Conservation (phyloP, 2,797 vertebrate species). For the Lutjanus argentimaculatus region DNA sequence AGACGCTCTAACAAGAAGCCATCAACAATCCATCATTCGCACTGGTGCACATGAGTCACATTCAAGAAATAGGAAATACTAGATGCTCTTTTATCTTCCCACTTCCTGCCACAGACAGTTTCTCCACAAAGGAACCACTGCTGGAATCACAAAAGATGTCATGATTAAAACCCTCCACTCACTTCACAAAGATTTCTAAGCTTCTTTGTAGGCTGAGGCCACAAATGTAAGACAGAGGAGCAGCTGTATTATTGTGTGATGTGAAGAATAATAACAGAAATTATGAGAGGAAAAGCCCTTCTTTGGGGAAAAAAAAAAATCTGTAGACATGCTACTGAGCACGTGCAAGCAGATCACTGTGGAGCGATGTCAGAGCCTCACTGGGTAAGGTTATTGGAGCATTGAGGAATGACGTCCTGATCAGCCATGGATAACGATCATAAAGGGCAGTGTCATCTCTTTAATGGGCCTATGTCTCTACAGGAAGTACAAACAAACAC, state of each 20-base stretch:
- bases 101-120: slow-evolving; percentile 7
- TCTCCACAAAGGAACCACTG: not conserved
- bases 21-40: not conserved
- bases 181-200: slow-evolving; percentile 11
- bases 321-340: not conserved
- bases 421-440: slow-evolving; percentile 14
- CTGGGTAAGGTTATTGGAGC: slow-evolving; percentile 33
- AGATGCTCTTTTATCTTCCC: not conserved
- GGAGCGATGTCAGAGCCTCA: slow-evolving; percentile 9
- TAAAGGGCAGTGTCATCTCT: not conserved
- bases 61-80: not conserved
- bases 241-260: not conserved
- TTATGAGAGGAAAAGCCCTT: not conserved
- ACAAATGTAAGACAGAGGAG: not conserved
- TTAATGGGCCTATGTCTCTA: not conserved
- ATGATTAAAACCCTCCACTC: not conserved
- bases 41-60: not conserved
- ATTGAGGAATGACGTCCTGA: slow-evolving; percentile 7
- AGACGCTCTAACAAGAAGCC: not conserved
- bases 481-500: not conserved
- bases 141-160: slow-evolving; percentile 8
- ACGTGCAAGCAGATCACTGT: not conserved
- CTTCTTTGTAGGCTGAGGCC: not conserved
- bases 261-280: not conserved
- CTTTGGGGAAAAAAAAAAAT: not conserved